Conservation (phyloP, 2,113 vertebrate genomes). For the Pelecanoides urinatrix region DNA sequence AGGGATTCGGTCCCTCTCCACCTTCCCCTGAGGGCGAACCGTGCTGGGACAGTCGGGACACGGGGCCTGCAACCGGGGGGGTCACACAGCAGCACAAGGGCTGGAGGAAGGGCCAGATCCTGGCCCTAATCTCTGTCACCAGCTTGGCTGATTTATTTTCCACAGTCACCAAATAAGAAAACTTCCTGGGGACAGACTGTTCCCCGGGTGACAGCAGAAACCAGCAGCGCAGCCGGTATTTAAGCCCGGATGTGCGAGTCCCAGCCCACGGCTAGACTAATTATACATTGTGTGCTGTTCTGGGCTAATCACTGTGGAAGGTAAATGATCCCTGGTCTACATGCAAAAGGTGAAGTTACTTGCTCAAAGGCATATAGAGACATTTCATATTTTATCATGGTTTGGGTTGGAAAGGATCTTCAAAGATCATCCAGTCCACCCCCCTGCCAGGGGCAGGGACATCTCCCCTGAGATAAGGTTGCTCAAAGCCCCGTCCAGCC, state of each 20-base stretch:
- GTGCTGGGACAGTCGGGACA: fast-evolving
- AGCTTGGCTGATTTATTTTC: neutral
- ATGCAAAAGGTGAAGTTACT: neutral
- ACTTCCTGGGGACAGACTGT: slow-evolving; percentile 33
- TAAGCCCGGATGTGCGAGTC: neutral
- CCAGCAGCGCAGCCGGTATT: neutral
- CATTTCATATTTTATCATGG: neutral
- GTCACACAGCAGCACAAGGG: neutral
- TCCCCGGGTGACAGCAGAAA: neutral
- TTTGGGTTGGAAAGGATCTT: neutral
- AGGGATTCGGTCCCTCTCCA: neutral
- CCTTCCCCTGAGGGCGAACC: neutral
- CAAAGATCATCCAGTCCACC: neutral
- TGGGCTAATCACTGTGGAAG: neutral
- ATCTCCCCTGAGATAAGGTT: neutral
- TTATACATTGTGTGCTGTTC: neutral
- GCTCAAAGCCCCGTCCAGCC: neutral
- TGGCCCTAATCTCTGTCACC: neutral
- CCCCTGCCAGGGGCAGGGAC: neutral
- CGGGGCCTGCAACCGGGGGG: fast-evolving
- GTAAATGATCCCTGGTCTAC: neutral
- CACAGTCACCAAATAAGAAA: neutral
- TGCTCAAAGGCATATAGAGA: neutral
- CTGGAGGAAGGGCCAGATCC: neutral
- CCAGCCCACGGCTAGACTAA: neutral